A percentile compares a stretch with the other conserved stretches of the same genome.
phyloP scores from a whole-genome alignment of 2,113 vertebrate species.

The Propithecus coquereli region DNA sequence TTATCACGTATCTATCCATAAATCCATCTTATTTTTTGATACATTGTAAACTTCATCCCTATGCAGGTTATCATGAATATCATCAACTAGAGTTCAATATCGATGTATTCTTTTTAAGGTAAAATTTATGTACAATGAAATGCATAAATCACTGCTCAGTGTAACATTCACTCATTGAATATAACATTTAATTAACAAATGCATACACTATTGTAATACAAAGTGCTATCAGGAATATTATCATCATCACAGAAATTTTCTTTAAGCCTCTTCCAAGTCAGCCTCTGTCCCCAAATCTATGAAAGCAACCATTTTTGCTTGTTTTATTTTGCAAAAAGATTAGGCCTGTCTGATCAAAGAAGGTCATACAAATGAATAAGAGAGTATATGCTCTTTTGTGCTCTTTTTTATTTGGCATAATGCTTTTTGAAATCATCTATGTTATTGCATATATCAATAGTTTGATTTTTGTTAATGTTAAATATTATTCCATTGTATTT shows the following conservation, averaged over 20 bases:
- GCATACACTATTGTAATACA: neutral
- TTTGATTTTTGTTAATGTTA: neutral
- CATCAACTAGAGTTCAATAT: neutral
- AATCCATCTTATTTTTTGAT: neutral
- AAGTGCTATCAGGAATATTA: neutral
- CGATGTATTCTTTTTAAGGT: neutral
- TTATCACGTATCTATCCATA: neutral
- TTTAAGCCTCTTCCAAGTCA: neutral
- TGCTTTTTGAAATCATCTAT: neutral
- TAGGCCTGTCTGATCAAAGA: neutral
- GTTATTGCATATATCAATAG: neutral
- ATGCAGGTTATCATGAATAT: neutral
- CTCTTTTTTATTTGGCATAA: neutral
- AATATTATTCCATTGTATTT: neutral
- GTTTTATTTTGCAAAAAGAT: neutral
- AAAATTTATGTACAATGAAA: neutral
- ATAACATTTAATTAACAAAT: neutral
- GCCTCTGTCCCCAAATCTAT: neutral
- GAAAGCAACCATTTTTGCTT: neutral
- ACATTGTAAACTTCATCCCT: neutral
- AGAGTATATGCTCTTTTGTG: neutral
- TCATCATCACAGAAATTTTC: neutral
- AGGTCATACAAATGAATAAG: neutral
- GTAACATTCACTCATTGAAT: neutral
- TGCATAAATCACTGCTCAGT: neutral